phyloP scores from a whole-genome alignment of 2,113 vertebrate species.

The Salvator merianae region DNA sequence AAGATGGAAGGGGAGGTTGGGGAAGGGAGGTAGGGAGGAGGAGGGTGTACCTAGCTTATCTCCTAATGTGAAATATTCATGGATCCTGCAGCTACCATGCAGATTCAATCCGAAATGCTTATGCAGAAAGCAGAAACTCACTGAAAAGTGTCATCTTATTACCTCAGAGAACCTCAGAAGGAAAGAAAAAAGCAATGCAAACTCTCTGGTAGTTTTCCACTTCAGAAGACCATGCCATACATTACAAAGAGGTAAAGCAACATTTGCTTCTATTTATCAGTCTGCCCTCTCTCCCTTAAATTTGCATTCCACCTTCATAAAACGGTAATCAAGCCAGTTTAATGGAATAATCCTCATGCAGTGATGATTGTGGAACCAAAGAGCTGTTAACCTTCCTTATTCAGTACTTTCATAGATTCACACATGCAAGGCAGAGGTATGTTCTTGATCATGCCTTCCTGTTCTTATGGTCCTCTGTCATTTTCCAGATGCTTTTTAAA shows the following conservation, averaged over 20 bases:
- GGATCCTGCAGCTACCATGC: constrained; percentile 33
- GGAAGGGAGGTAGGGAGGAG: not conserved
- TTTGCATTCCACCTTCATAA: not conserved
- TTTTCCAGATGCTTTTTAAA: too few species aligned
- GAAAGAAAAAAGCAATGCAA: constrained; percentile 7
- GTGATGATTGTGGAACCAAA: too few species aligned
- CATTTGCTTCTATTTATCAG: not conserved
- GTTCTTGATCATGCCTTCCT: too few species aligned
- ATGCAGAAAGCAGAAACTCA: constrained; percentile 23
- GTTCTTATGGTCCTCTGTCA: too few species aligned
- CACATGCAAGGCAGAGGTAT: too few species aligned
- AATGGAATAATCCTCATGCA: not conserved
- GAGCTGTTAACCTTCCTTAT: too few species aligned
- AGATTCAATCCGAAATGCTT: constrained; percentile 48
- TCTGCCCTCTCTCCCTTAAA: not conserved
- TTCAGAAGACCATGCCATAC: not conserved
- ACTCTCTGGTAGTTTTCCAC: not conserved
- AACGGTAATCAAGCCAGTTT: not conserved
- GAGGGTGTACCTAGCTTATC: constrained; percentile 5
- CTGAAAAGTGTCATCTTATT: constrained; percentile 39
- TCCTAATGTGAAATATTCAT: constrained; percentile 55
- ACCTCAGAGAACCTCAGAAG: constrained; percentile 24
- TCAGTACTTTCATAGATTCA: too few species aligned
- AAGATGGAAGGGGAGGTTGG: constrained; percentile 33
- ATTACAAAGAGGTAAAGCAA: not conserved